phyloP scores from a whole-genome alignment of 2,113 vertebrate species.

The Cariama cristata region DNA sequence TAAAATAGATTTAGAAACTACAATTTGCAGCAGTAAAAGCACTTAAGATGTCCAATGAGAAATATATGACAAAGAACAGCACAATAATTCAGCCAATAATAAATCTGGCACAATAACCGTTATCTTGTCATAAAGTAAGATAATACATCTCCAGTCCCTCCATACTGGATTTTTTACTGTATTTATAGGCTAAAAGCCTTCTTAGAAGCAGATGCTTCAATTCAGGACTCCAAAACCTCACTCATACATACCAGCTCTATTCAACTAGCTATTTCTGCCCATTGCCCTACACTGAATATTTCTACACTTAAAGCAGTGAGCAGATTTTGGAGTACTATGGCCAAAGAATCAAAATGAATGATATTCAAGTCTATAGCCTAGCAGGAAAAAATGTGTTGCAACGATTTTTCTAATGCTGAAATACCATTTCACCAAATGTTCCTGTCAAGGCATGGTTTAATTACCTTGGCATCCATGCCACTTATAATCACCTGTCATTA shows the following conservation, averaged over 20 bases:
- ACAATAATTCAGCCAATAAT: constrained; percentile 37
- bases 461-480: constrained; percentile 92
- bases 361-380: constrained; percentile 78
- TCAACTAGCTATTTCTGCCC: background rate
- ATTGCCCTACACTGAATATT: background rate
- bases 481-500: constrained; percentile 99
- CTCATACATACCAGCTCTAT: background rate
- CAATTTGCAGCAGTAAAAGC: constrained; percentile 11
- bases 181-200: constrained; percentile 29
- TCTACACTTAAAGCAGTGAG: background rate
- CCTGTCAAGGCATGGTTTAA: constrained; percentile 95
- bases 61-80: constrained; percentile 16
- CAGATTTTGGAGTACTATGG: constrained; percentile 58
- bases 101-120: constrained; percentile 10
- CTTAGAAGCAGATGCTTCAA: constrained; percentile 3
- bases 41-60: constrained; percentile 9
- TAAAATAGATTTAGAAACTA: constrained; percentile 51
- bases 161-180: background rate
- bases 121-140: constrained; percentile 27
- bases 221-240: background rate
- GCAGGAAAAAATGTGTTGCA: constrained; percentile 79
- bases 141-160: background rate
- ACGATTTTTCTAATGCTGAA: constrained; percentile 88
- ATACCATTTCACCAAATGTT: constrained; percentile 90
- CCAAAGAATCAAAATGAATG: constrained; percentile 79